Evolutionary conservation across 2,113 vertebrate genomes (phyloP).

Genomic region (Silurus meridionalis): DNA sequence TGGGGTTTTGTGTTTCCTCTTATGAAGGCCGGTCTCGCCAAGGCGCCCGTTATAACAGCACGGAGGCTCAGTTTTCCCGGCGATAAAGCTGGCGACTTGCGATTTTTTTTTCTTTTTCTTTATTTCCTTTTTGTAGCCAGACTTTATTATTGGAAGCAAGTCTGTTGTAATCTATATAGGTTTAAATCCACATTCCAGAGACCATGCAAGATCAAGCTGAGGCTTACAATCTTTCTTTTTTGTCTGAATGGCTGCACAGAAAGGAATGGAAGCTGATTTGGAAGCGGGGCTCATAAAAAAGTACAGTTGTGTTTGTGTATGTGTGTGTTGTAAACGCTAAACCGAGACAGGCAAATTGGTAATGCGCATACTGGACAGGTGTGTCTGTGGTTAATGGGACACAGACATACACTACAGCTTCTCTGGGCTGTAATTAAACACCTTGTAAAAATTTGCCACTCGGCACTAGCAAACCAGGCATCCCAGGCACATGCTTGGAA

Average conservation of each 20-base stretch:
- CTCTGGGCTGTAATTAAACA: slow-evolving; percentile 52
- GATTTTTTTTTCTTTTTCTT: slow-evolving; percentile 22
- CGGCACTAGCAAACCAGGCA: slow-evolving; percentile 32
- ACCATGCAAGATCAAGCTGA: slow-evolving; percentile 19
- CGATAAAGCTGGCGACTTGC: slow-evolving; percentile 13
- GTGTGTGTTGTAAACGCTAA: slow-evolving; percentile 32
- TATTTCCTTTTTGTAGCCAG: slow-evolving; percentile 23
- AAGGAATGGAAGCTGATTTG: slow-evolving; percentile 7
- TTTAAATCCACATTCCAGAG: slow-evolving; percentile 39
- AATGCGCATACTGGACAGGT: slow-evolving; percentile 36
- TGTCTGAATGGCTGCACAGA: neutral
- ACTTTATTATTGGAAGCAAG: slow-evolving; percentile 42
- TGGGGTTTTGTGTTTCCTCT: neutral
- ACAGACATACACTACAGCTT: slow-evolving; percentile 19
- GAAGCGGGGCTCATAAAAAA: neutral
- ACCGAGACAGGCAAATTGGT: slow-evolving; percentile 8
- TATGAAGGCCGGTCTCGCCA: neutral
- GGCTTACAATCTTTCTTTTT: slow-evolving; percentile 16
- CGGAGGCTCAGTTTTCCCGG: neutral
- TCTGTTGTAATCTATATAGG: slow-evolving; percentile 47
- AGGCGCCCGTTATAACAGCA: slow-evolving; percentile 22
- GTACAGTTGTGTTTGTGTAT: neutral
- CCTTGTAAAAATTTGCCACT: slow-evolving; percentile 52
- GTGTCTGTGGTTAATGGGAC: slow-evolving; percentile 17
- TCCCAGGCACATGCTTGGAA: slow-evolving; percentile 6